Percentiles rank a stretch among this genome's conserved stretches.
Conservation (phyloP, 2,888 invertebrate genomes). For the Dolomedes plantarius region DNA sequence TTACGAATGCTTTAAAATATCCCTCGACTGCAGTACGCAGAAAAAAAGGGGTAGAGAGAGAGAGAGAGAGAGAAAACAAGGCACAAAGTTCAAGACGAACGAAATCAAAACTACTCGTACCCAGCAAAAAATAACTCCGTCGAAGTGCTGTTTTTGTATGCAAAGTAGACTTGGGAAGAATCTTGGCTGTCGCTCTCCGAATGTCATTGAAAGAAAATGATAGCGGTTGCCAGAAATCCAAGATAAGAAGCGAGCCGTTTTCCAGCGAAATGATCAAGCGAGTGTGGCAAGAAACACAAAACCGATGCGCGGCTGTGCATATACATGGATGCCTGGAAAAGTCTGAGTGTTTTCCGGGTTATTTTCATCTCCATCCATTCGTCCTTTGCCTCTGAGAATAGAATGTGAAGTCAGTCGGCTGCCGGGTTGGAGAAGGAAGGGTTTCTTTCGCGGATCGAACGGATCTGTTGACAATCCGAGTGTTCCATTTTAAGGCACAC, state of each 20-base stretch:
- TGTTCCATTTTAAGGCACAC: slow-evolving; percentile 12
- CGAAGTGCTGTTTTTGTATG: neutral
- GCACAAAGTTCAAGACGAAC: too few relatives aligned
- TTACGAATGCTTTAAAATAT: too few relatives aligned
- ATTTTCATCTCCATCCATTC: slow-evolving; percentile 42
- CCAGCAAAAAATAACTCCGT: neutral
- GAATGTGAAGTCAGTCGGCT: slow-evolving; percentile 11
- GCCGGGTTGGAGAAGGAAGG: slow-evolving; percentile 29
- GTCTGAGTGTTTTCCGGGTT: slow-evolving; percentile 42
- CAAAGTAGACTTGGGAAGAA: neutral
- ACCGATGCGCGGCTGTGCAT: slow-evolving; percentile 1
- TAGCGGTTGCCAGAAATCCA: neutral
- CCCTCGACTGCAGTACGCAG: too few relatives aligned
- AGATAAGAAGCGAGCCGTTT: neutral
- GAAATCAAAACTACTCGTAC: neutral
- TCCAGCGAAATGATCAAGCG: neutral
- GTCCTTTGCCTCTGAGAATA: slow-evolving; percentile 36
- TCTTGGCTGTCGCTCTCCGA: neutral
- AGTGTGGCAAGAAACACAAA: slow-evolving; percentile 1
- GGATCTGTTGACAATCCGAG: slow-evolving; percentile 52
- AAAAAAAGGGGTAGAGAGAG: too few relatives aligned
- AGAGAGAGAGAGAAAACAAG: too few relatives aligned
- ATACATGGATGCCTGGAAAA: slow-evolving; percentile 2
- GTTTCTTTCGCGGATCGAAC: slow-evolving; percentile 36
- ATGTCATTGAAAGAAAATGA: slow-evolving; percentile 1